These are phyloP conservation scores for Ommatoiulus sabulosus DNA, from an alignment of 2,888 invertebrate genomes.

Conservation along the genomic window DNA sequence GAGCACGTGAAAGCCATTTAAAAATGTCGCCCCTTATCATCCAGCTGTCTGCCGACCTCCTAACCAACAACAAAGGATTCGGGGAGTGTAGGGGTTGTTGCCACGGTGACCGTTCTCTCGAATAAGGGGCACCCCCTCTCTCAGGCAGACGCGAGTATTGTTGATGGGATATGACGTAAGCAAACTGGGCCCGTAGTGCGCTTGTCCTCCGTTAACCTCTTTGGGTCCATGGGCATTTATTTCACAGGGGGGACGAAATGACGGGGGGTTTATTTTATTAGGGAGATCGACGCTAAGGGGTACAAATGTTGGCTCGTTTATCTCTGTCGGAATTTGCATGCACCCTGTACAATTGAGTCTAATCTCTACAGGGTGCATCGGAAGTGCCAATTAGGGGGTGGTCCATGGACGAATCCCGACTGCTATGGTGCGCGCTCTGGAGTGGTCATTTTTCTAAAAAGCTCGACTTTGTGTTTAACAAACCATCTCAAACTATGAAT, in stretches of 20 bases:
- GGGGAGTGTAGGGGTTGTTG: slow-evolving; percentile 49
- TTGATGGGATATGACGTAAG: slow-evolving; percentile 45
- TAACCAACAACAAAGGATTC: slow-evolving; percentile 28
- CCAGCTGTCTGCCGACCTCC: slow-evolving; percentile 52
- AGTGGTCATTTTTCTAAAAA: too few species aligned
- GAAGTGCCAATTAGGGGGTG: too few species aligned
- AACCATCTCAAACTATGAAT: too few species aligned
- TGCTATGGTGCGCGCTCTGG: too few species aligned
- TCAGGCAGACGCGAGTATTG: not conserved
- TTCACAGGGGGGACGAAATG: not conserved
- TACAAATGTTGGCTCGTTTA: not conserved
- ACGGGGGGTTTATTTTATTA: not conserved
- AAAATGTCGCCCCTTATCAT: slow-evolving; percentile 53
- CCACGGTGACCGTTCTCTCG: slow-evolving; percentile 8
- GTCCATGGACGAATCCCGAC: too few species aligned
- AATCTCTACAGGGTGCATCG: too few species aligned
- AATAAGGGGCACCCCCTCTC: slow-evolving; percentile 19
- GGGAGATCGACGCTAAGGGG: not conserved
- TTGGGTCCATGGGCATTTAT: slow-evolving; percentile 10
- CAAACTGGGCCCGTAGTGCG: slow-evolving; percentile 21
- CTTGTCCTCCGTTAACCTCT: slow-evolving; percentile 15
- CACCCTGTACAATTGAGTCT: not conserved
- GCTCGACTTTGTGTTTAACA: too few species aligned
- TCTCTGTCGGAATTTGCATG: not conserved
- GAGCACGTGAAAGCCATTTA: slow-evolving; percentile 55